Evolutionary conservation across 2,797 vertebrate genomes (phyloP), one percentile per base, ranked within the genome.

Genomic region (Aldrovandia affinis): DNA sequence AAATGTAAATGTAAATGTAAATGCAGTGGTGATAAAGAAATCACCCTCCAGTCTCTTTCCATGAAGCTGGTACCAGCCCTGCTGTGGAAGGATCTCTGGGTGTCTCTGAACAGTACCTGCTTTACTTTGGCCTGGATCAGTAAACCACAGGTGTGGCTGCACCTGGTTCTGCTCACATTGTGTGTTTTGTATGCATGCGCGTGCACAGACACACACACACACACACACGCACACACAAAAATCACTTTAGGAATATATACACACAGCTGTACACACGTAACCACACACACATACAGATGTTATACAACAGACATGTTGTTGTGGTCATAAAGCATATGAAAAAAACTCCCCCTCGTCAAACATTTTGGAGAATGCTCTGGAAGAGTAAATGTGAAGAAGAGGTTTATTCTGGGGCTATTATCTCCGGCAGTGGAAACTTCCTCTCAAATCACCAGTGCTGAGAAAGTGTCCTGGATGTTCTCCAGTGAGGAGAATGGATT

Each of bases 401-500:
- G 73, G 42, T n/a, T n/a, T 47, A 77, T 77, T 77, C 73, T n/a
- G 9, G 36, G 73, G 22, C 20, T 77, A 14, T 44, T 77, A 77
- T 47, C 8, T 77, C 73, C 10, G 10, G 39, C 42, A 77, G 73
- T 77, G 73, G 39, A 77, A 77, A 47, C 22, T 9, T 47, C 42
- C 73, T 77, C 73, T 77, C n/a, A 42, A 73, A 73, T 18, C 68
- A 20, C 15, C 68, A 42, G 36, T 20, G 68, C 36, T 73, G 68
- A 39, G 10, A 22, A 65, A 39, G 47, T n/a, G 25, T 47, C 73
- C 73, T 77, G 73, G 73, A 77, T 42, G 73, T 47, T 77, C 42
- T 77, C 73, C 73, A 77, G 73, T n/a, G 73, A n/a, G 73, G 73
- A 47, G 42, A 77, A 47, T 20, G 73, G 73, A 77, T 44, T 44